Evolutionary conservation across 2,888 invertebrate genomes (phyloP), one percentile per base, ranked within the genome.

Genomic region (Sphaerophoria rueppellii): DNA sequence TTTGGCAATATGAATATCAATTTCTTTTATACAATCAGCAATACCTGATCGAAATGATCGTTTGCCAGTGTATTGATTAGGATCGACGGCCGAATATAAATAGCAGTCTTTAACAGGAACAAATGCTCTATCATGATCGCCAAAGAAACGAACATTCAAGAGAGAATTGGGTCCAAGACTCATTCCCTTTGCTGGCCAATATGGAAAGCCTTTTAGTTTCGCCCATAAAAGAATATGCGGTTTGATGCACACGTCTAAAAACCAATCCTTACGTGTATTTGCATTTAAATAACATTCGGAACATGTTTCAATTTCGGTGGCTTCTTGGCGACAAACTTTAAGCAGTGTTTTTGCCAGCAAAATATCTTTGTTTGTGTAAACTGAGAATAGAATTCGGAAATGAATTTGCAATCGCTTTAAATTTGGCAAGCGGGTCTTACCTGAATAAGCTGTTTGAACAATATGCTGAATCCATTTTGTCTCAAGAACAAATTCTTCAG

Each of bases 131-230:
- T 98, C 98, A 92, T 99, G 98, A 16, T 96, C 97, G 0, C 98
- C 98, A 92, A 99, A 99, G 92, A 99, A 99, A 2, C 98, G 93
- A 3, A 98, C 98, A 91, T 98, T 98, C 0, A 98, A 96, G 88
- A 94, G 92, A 0, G 95, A 94, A 7, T 93, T 91, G 32, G 93
- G 92, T 76, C 94, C 95, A 6, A 94, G 91, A 0, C 95, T 94
- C 96, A 97, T 96, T 0, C 95, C 96, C 92, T 99, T 99, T 0
- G 98, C 98, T 0, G 99, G 99, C 99, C 99, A 99, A 91, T 96
- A 98, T 0, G 99, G 99, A 89, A 98, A 99, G 91, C 95, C 98
- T 93, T 98, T 98, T 11, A 99, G 93, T 91, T 98, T 98, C 0
- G 99, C 99, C 99, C 99, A 99, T 0, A 99, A 95, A 74, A 99